Evolutionary conservation across 2,797 vertebrate genomes (phyloP), one percentile per base, ranked within the genome.

Genomic region (Numenius phaeopus): DNA sequence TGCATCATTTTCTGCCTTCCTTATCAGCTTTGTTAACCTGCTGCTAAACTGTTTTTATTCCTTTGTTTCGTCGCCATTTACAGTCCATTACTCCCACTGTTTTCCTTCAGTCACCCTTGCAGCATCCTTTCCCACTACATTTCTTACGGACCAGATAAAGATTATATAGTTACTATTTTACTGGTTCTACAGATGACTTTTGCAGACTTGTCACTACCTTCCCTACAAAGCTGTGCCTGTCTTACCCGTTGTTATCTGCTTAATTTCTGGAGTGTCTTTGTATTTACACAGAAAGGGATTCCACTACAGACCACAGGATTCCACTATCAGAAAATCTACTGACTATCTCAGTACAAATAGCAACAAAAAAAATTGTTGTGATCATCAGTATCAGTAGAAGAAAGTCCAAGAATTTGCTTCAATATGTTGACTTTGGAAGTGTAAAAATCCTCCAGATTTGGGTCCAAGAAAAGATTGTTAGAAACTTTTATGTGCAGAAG

Each of bases 351-450:
- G 29, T 70, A 46, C 23, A 54, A 89, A 87, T 17, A 73, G 4
- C 21, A 70, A 69, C 21, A 89, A 72, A 5, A 85, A 72, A 87
- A 87, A n/a, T 27, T 57, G 21, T 92, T 89, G 40, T 83, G 49
- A 76, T 91, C 49, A 0, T 6, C 52, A 71, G 29, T 78, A 83
- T 90, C 54, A 78, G 84, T 81, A 94, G n/a, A 92, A 83, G 71
- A 57, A 85, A 88, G 37, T 71, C 93, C 78, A 86, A 91, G 69
- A 91, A 94, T 91, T 72, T 90, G 9, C 46, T 94, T 61, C 85
- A 95, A 72, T 86, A 65, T 96, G 75, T 96, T 93, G 90, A 87
- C 49, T 96, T 92, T 90, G 84, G 90, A 90, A 79, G 42, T 83
- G 75, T 58, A 89, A 92, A 90, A 92, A 19, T 8, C 21, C 34